Conservation (phyloP, 2,113 vertebrate species). For the Poeciliopsis prolifica region DNA sequence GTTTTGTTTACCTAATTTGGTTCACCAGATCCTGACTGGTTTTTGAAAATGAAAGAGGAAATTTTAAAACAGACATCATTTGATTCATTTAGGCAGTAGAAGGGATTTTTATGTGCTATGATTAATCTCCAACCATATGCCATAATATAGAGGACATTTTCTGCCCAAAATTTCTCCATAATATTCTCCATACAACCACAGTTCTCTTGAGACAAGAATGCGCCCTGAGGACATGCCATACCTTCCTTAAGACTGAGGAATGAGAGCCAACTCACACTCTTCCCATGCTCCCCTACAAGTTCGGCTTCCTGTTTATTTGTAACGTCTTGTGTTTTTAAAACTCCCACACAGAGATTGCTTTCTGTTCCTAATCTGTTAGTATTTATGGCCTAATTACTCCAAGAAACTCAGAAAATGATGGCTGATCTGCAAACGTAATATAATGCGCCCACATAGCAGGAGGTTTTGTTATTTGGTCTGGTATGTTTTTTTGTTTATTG, state of each 20-base stretch:
- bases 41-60: not conserved
- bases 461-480: conserved; percentile 9
- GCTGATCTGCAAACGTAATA: conserved; percentile 1
- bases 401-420: conserved; percentile 18
- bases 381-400: conserved; percentile 6
- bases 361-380: conserved; percentile 7
- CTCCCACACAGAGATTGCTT: conserved; percentile 45
- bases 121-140: not conserved
- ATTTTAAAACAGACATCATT: not conserved
- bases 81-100: conserved; percentile 1
- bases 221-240: conserved; percentile 44
- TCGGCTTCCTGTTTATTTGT: conserved; percentile 72
- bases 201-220: conserved; percentile 30
- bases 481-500: conserved; percentile 52
- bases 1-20: not conserved
- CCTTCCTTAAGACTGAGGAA: conserved; percentile 47
- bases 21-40: not conserved
- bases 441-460: conserved; percentile 24
- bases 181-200: conserved; percentile 29
- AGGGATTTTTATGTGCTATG: conserved; percentile 6
- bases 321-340: conserved; percentile 48
- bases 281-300: conserved; percentile 61
- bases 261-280: conserved; percentile 44
- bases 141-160: too few relatives aligned
- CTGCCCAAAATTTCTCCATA: too few relatives aligned